Evolutionary conservation across 2,113 vertebrate species (phyloP), one percentile per base, ranked within the genome.

Genomic region (Perca flavescens): DNA sequence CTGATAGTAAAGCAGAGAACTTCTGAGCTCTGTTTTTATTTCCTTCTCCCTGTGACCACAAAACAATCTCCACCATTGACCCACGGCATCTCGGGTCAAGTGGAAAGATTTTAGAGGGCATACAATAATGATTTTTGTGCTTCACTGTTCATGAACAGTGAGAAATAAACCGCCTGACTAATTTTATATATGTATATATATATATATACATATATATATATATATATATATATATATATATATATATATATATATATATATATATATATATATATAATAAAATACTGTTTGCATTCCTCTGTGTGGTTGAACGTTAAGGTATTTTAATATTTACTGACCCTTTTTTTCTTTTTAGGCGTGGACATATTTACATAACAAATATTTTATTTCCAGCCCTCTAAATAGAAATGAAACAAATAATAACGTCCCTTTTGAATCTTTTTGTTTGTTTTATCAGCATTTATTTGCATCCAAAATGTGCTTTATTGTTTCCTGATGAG

Each of bases 61-160:
- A 82, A 84, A 84, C 71, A 82, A 84, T 62, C 68, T 57, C 56
- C 80, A 31, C 52, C 40, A 19, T 1, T 68, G 74, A 80, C 74
- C 63, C 60, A 12, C 53, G 11, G 64, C 64, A 1, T 7, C 80
- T 6, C 60, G 25, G 67, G 58, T 73, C 63, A 63, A 78, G 66
- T 52, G 56, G 22, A 58, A 21, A 68, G 49, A 71, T 66, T 68
- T 74, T 43, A 31, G 31, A 12, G n/a, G 36, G 56, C 25, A 63
- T 62, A n/a, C 15, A 68, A 68, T 21, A 56, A 47, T 34, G 17
- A 61, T 25, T 52, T 65, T 54, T 52, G 21, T 9, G 53, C 36
- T 46, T 64, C 16, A 11, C 12, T 43, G 14, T 6, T 62, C 16
- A 19, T 54, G 12, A 19, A 36, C 21, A 63, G 50, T 34, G 22